phyloP scores from a whole-genome alignment of 2,888 invertebrate genomes.

The Actias luna region DNA sequence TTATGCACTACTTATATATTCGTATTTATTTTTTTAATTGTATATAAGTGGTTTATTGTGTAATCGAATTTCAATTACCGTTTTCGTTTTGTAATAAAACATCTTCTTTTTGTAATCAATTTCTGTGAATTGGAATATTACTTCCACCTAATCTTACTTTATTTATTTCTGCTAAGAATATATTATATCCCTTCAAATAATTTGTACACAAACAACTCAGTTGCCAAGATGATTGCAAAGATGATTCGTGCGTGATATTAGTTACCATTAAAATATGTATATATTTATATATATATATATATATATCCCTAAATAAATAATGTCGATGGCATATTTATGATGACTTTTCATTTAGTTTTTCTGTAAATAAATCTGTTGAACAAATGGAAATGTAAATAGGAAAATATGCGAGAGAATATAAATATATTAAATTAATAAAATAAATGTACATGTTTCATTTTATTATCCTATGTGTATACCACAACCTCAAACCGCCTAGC shows the following conservation, averaged over 20 bases:
- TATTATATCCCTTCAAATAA: conserved; percentile 30
- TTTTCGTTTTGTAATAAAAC: conserved; percentile 62
- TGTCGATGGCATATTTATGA: conserved; percentile 40
- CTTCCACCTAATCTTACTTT: conserved; percentile 52
- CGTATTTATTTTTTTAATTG: background rate
- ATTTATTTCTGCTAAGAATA: conserved; percentile 54
- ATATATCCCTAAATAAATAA: conserved; percentile 17
- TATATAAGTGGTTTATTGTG: background rate
- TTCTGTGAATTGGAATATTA: conserved; percentile 43
- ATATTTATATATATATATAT: conserved; percentile 42
- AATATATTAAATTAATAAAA: conserved; percentile 45
- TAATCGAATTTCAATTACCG: conserved; percentile 22
- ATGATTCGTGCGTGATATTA: conserved; percentile 72
- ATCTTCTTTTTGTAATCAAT: conserved; percentile 39
- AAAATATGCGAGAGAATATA: conserved; percentile 58
- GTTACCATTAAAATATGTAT: conserved; percentile 69
- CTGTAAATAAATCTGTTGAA: conserved; percentile 65
- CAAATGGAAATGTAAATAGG: conserved; percentile 71
- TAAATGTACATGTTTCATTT: conserved; percentile 5
- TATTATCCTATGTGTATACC: background rate
- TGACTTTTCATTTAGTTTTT: conserved; percentile 41
- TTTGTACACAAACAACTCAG: conserved; percentile 30
- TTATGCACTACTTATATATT: background rate
- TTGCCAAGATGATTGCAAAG: conserved; percentile 51
- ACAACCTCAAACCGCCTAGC: too few relatives aligned